Percentiles rank a stretch among this genome's conserved stretches.
Evolutionary conservation across 92 coral and sea anemone species (phyloP).

Genomic region (Siderastrea radians): DNA sequence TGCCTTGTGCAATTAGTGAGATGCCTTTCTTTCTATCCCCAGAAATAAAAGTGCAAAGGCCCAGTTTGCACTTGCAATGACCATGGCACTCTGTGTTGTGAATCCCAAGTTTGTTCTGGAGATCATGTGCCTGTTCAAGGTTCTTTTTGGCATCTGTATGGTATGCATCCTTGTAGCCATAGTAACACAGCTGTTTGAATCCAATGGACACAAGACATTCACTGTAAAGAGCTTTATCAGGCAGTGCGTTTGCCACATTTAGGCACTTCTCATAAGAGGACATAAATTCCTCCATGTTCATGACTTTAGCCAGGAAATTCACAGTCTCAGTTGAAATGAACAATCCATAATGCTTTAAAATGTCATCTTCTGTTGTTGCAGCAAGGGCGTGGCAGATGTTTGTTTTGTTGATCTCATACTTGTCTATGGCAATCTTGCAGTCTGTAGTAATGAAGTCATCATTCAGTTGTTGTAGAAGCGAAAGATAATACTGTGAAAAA

Average conservation of each 20-base stretch:
- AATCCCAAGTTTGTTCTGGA: slow-evolving; percentile 23
- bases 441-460: slow-evolving; percentile 67
- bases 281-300: slow-evolving; percentile 73
- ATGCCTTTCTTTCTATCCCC: slow-evolving; percentile 71
- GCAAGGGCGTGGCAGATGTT: slow-evolving; percentile 79
- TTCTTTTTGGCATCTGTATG: slow-evolving; percentile 28
- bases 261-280: slow-evolving; percentile 46
- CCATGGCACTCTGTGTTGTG: slow-evolving; percentile 66
- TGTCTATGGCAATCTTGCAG: slow-evolving; percentile 67
- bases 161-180: slow-evolving; percentile 57
- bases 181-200: slow-evolving; percentile 80
- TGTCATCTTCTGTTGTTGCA: slow-evolving; percentile 45
- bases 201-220: slow-evolving; percentile 82
- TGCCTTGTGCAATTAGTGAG: slow-evolving; percentile 66
- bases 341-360: slow-evolving; percentile 50
- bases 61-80: slow-evolving; percentile 85
- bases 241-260: slow-evolving; percentile 20
- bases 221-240: slow-evolving; percentile 55
- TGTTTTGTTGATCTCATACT: slow-evolving; percentile 50
- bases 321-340: slow-evolving; percentile 77
- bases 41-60: slow-evolving; percentile 66
- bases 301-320: slow-evolving; percentile 82
- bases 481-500: slow-evolving; percentile 61
- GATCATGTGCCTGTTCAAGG: slow-evolving; percentile 60
- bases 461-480: slow-evolving; percentile 51